Evolutionary conservation across 2,888 invertebrate genomes (phyloP), one percentile per base, ranked within the genome.

Genomic region (Malacosoma neustria): DNA sequence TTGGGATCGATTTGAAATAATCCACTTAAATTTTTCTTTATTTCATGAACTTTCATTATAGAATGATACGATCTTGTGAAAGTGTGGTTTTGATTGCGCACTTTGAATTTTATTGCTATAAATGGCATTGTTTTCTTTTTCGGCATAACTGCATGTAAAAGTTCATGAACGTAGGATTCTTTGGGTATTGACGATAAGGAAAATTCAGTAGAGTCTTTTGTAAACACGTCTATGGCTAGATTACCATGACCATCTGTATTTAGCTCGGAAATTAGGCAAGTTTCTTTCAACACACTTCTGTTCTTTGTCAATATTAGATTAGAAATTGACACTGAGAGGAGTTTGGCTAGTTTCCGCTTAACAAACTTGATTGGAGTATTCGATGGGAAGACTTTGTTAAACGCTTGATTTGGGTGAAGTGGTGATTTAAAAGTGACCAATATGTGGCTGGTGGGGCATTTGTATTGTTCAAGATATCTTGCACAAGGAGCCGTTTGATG

Each of bases 21-120:
- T 1, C 85, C 86, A 1, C 77, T 87, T 31, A 91, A 72, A 50
- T 89, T 89, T 48, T 86, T 84, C 60, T 90, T 90, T 31, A 91
- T 79, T 52, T 89, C 89, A 36, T 73, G 80, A 34, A 91, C 68
- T 41, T 82, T 88, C 61, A 87, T 82, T 13, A 76, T 73, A 1
- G 79, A 76, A 37, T 87, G 77, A 46, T 87, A 89, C 0, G 88
- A 85, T 31, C 88, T 79, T 7, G 88, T 89, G 46, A 88, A 89
- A 29, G 58, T 55, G 7, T 57, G 63, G 43, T 69, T 74, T 51
- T 84, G 84, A 51, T 76, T 74, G n/a, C 57, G 57, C 5, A 85
- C 55, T 49, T 54, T 72, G 52, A 85, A 85, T 51, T 84, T 85
- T 12, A 85, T 75, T 3, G 81, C 84, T 47, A 85, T 75, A 49